Evolutionary conservation across 2,113 vertebrate genomes (phyloP).

Genomic region (Plecturocebus donacophilus): DNA sequence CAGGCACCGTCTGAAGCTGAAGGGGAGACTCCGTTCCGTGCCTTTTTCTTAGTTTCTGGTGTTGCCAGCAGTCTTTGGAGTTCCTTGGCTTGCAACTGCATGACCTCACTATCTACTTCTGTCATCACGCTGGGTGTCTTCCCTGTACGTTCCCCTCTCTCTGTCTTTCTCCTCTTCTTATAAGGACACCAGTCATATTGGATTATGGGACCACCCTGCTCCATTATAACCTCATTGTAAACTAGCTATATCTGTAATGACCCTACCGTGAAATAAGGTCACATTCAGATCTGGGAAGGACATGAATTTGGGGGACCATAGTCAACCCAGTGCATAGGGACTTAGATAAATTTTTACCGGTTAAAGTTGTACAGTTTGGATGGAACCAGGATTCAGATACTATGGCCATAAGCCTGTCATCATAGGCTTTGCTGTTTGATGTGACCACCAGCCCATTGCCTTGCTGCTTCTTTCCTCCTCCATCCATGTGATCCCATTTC

Average conservation of each 20-base stretch:
- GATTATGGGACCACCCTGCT: not conserved
- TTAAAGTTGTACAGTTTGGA: not conserved
- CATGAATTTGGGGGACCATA: not conserved
- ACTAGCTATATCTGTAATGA: not conserved
- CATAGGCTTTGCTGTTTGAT: not conserved
- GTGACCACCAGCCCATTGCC: fast-evolving
- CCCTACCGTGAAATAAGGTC: not conserved
- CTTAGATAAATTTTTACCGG: not conserved
- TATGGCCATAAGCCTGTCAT: not conserved
- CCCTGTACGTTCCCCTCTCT: not conserved
- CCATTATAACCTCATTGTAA: not conserved
- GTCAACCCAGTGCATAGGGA: not conserved
- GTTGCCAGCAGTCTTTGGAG: no score
- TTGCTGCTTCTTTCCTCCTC: not conserved
- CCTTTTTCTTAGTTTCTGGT: not conserved
- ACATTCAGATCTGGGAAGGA: not conserved
- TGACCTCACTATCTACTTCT: not conserved
- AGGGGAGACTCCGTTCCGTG: not conserved
- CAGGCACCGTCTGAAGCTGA: not conserved
- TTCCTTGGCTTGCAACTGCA: not conserved
- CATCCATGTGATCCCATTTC: not conserved
- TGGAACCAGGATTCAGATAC: not conserved
- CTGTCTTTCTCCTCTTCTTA: not conserved
- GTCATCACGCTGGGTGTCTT: not conserved
- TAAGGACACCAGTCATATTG: not conserved